Conservation (phyloP, 2,113 vertebrate genomes). For the Xiphophorus hellerii region DNA sequence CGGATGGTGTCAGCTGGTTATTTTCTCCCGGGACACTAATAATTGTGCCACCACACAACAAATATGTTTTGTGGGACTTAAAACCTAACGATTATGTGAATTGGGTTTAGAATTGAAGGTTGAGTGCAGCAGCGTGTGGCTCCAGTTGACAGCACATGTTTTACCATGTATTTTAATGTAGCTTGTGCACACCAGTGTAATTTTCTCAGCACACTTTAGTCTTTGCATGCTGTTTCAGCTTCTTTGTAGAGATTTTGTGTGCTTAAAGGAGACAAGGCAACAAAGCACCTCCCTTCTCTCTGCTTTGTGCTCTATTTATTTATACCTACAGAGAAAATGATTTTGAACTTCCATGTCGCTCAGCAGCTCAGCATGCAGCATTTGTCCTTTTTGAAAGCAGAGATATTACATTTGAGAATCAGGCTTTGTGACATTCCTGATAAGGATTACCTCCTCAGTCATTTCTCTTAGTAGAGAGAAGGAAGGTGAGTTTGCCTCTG, state of each 20-base stretch:
- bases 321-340: constrained; percentile 45
- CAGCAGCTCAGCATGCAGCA: constrained; percentile 32
- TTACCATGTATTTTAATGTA: too few species aligned
- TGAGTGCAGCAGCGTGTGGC: background rate
- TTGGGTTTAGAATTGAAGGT: background rate
- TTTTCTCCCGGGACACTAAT: background rate
- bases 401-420: constrained; percentile 15
- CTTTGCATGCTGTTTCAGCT: background rate
- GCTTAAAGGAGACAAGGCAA: constrained; percentile 32
- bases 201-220: background rate
- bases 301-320: constrained; percentile 49
- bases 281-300: constrained; percentile 40
- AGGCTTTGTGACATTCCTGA: constrained; percentile 50
- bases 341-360: constrained; percentile 54
- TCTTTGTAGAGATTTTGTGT: background rate
- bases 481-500: constrained; percentile 53
- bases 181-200: too few species aligned
- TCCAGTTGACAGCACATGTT: too few species aligned
- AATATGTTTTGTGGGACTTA: too few species aligned
- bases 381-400: constrained; percentile 51
- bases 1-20: background rate
- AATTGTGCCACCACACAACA: background rate
- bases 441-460: constrained; percentile 64
- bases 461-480: constrained; percentile 54
- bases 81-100: too few species aligned